These are phyloP conservation scores for Porites rus DNA, from an alignment of 92 coral and sea anemone genomes.

Conservation along the genomic window DNA sequence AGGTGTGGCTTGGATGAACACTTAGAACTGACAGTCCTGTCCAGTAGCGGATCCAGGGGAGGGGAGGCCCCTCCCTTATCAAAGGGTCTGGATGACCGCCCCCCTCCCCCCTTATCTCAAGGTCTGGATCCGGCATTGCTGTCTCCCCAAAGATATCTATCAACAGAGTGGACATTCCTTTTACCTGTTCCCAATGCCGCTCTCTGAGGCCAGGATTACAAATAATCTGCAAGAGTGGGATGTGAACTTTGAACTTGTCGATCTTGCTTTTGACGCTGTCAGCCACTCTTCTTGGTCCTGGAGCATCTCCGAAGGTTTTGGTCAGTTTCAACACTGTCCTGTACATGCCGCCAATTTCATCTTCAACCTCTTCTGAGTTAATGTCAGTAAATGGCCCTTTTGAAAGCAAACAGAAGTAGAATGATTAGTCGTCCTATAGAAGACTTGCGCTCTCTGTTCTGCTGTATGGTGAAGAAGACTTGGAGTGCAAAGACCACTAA, in stretches of 20 bases:
- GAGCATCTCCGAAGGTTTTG: slow-evolving; percentile 93
- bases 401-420: neutral
- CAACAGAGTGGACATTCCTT: neutral
- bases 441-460: no score
- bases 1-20: no score
- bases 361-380: slow-evolving; percentile 97
- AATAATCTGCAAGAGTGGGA: slow-evolving; percentile 92
- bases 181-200: slow-evolving; percentile 97
- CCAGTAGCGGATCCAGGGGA: no score
- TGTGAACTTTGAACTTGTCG: slow-evolving; percentile 97
- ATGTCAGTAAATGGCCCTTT: slow-evolving; percentile 95
- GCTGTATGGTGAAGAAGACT: no score
- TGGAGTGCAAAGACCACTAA: no score
- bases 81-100: no score
- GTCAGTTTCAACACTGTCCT: slow-evolving; percentile 91
- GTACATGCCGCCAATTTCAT: slow-evolving; percentile 92
- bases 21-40: no score
- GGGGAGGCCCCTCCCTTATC: no score
- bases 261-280: slow-evolving; percentile 96
- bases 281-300: slow-evolving; percentile 96
- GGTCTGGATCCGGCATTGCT: no score
- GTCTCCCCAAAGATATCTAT: no score
- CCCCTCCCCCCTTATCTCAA: no score
- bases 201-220: slow-evolving; percentile 98
- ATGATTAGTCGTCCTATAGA: neutral